Conservation (phyloP, 2,113 vertebrate genomes). For the Phycodurus eques region DNA sequence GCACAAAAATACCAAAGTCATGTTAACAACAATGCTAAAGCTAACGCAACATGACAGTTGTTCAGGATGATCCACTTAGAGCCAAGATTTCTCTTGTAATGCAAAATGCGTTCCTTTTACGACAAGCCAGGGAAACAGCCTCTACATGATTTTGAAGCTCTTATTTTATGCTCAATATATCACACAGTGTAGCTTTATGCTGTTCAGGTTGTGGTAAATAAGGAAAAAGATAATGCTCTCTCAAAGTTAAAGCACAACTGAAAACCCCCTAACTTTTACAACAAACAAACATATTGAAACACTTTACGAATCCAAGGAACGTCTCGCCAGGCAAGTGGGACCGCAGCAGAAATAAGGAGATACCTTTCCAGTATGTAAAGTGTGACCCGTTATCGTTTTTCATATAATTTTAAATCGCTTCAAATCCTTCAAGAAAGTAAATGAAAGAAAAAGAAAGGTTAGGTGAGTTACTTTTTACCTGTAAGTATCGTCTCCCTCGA, state of each 20-base stretch:
- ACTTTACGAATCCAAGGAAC: not conserved
- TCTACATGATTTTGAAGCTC: not conserved
- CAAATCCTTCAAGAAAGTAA: conserved; percentile 6
- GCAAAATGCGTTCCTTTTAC: too few species aligned
- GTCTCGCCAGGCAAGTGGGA: not conserved
- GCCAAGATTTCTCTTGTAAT: too few species aligned
- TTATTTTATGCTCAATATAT: not conserved
- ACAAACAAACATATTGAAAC: not conserved
- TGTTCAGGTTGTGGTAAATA: not conserved
- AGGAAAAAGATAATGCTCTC: not conserved
- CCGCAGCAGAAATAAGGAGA: not conserved
- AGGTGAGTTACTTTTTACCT: conserved; percentile 12
- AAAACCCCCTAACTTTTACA: not conserved
- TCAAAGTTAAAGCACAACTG: too few species aligned
- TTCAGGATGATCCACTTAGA: not conserved
- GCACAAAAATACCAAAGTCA: not conserved
- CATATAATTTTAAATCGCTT: conserved; percentile 11
- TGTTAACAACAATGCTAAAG: not conserved
- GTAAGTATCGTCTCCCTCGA: conserved; percentile 6
- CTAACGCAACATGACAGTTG: not conserved
- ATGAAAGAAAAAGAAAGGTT: conserved; percentile 5
- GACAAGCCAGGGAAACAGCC: too few species aligned
- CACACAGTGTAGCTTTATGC: not conserved
- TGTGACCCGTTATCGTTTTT: not conserved
- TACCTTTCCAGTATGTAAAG: not conserved